These are phyloP conservation scores for Eupithecia abbreviata DNA, from an alignment of 2,888 invertebrate species.

Conservation along the genomic window DNA sequence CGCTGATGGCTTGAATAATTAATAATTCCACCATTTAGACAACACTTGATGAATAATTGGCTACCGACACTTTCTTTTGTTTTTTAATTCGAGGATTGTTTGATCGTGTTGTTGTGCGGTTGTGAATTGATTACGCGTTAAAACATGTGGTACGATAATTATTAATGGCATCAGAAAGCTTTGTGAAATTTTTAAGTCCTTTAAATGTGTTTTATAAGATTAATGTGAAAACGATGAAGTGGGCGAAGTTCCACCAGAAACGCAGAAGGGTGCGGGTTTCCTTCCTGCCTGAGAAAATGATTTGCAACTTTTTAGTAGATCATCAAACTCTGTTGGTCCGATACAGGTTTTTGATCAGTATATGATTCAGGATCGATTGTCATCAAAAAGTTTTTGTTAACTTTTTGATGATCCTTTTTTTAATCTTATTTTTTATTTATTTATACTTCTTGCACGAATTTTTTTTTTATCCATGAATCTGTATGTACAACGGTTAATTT, in stretches of 20 bases:
- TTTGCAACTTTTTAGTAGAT: not conserved
- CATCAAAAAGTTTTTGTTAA: not conserved
- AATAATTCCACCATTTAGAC: constrained; percentile 2
- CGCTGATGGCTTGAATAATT: constrained; percentile 8
- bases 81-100: not conserved
- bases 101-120: not conserved
- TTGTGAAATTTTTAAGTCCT: not conserved
- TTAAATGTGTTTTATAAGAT: not conserved
- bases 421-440: too few relatives aligned
- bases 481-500: too few relatives aligned
- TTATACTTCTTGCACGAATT: too few relatives aligned
- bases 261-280: too few relatives aligned
- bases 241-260: not conserved
- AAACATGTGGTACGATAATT: not conserved
- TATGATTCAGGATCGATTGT: not conserved
- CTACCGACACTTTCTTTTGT: constrained; percentile 10
- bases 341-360: not conserved
- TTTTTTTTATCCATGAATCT: too few relatives aligned
- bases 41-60: constrained; percentile 3
- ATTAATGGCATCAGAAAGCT: not conserved
- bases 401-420: too few relatives aligned
- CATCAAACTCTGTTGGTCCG: not conserved
- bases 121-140: not conserved
- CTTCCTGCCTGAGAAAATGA: not conserved
- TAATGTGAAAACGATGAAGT: not conserved